Conservation (phyloP, 2,888 invertebrate genomes). For the Halictus quadricinctus region DNA sequence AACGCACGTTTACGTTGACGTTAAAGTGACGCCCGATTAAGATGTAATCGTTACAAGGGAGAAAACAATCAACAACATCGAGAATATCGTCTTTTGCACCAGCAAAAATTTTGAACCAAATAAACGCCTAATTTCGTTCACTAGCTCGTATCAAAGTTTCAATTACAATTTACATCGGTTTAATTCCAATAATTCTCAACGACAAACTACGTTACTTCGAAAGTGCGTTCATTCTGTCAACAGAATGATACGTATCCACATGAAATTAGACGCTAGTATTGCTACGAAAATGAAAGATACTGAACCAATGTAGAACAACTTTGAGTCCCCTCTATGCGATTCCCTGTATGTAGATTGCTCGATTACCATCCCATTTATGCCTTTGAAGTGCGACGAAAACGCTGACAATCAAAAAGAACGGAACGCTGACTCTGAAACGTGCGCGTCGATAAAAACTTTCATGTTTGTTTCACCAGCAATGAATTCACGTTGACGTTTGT, state of each 20-base stretch:
- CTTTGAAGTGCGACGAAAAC: slow-evolving; percentile 66
- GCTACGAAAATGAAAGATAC: neutral
- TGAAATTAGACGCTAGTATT: slow-evolving; percentile 24
- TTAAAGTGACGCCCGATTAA: slow-evolving; percentile 14
- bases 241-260: neutral
- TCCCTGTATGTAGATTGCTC: neutral
- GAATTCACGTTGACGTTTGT: slow-evolving; percentile 3
- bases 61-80: slow-evolving; percentile 16
- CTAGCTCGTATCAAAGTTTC: slow-evolving; percentile 32
- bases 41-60: slow-evolving; percentile 17
- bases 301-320: slow-evolving; percentile 17
- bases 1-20: too few relatives aligned
- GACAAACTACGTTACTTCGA: neutral
- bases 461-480: slow-evolving; percentile 15
- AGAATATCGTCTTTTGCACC: slow-evolving; percentile 14
- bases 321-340: neutral
- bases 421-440: slow-evolving; percentile 6
- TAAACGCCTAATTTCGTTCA: slow-evolving; percentile 3
- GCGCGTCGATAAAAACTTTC: slow-evolving; percentile 3
- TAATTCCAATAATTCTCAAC: neutral
- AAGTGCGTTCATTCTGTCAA: neutral
- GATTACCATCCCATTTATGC: slow-evolving; percentile 25
- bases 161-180: slow-evolving; percentile 20
- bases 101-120: slow-evolving; percentile 16
- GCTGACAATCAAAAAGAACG: slow-evolving; percentile 11